Base-by-base conservation (phyloP, 2,113 vertebrate species). In the Oncorhynchus gorbuscha region DNA sequence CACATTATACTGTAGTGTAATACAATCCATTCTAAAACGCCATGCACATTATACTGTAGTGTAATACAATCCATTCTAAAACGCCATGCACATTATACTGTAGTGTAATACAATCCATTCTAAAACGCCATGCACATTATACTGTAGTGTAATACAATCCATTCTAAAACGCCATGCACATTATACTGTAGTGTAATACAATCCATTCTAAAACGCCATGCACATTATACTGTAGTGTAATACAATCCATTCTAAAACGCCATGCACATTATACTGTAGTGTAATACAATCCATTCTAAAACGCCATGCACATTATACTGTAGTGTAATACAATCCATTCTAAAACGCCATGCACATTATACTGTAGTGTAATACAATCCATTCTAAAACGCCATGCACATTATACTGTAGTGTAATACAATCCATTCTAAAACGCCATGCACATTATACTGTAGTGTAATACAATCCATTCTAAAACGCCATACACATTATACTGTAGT, bases 251-350 rank as follows among this genome's bases (percentile, higher is more conserved):
- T 51, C 49, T 16, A 55, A 62, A 62, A 62, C 3, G n/a, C 18
- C 59, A 79, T 77, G 70, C 64, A 69, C 39, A 80, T 67, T 58
- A 24, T 74, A 26, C 22, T 76, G 61, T 81, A 73, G 76, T 30
- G 58, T 49, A 75, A 14, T n/a, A 75, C 3, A 26, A 26, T 26
- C 1, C 26, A 26, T 26, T 26, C 26, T 26, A 26, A 26, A 26
- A 26, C 26, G 26, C 26, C 26, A 26, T 26, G 26, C 26, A 26
- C 26, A 26, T 26, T 26, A 32, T 32, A 32, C 30, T 32, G 30
- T 32, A 32, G 30, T 32, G 30, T 32, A 32, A 32, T 32, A 32
- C 30, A 32, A 32, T 32, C 30, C 30, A 32, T 32, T 32, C 30
- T 30, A 28, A 72, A 55, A 72, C 75, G 59, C 59, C 6, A 68